Percentiles rank a stretch among this genome's conserved stretches.
phyloP scores from a whole-genome alignment of 2,888 invertebrate genomes.

The Holacanthella duospinosa region DNA sequence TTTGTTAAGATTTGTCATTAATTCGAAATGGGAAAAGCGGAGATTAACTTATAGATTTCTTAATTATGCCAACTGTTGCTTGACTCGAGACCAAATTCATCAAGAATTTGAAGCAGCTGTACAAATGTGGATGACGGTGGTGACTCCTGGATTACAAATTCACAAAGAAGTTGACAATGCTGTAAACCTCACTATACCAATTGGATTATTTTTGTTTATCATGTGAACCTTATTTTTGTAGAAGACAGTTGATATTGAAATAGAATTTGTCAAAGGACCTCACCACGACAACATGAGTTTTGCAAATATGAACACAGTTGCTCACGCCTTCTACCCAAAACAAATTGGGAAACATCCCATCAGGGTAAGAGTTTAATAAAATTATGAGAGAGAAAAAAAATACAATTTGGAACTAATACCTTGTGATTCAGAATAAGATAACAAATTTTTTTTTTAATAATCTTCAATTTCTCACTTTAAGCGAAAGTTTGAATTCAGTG shows the following conservation, averaged over 20 bases:
- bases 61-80: not conserved
- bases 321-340: not conserved
- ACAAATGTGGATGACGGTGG: not conserved
- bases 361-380: not conserved
- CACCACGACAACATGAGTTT: constrained; percentile 2
- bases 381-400: no score
- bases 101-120: not conserved
- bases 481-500: no score
- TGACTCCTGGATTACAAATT: not conserved
- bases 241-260: not conserved
- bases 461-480: no score
- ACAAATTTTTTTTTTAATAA: no score
- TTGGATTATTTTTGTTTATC: not conserved
- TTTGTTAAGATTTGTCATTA: not conserved
- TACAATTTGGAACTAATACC: no score
- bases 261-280: not conserved
- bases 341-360: not conserved
- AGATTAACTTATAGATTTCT: not conserved
- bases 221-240: not conserved
- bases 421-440: no score
- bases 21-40: not conserved
- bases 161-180: not conserved
- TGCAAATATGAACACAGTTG: not conserved
- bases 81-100: not conserved
- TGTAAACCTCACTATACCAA: not conserved